phyloP scores from a whole-genome alignment of 1,140 invertebrate genomes.

The Forficula auricularia region DNA sequence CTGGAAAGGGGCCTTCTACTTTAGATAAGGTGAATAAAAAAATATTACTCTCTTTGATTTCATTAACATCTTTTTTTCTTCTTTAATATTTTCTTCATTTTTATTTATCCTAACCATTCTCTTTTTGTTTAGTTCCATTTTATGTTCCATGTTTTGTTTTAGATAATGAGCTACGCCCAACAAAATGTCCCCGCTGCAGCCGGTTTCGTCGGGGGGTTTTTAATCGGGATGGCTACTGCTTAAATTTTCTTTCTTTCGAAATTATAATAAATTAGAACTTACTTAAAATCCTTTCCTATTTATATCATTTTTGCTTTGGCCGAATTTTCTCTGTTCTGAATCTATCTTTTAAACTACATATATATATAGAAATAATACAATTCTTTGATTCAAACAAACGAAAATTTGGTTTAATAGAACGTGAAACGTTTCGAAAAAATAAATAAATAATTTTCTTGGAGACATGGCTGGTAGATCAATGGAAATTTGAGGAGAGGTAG shows the following conservation, averaged over 20 bases:
- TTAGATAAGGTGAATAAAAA: constrained; percentile 78
- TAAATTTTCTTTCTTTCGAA: constrained; percentile 17
- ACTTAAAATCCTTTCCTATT: constrained; percentile 16
- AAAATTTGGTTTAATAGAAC: too few species aligned
- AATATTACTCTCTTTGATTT: constrained; percentile 19
- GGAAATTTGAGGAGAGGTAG: too few species aligned
- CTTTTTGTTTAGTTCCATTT: constrained; percentile 7
- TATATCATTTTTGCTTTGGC: constrained; percentile 18
- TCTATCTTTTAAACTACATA: constrained; percentile 1
- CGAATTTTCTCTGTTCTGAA: constrained; percentile 11
- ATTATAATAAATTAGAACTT: constrained; percentile 4
- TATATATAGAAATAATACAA: too few species aligned
- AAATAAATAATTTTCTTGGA: too few species aligned
- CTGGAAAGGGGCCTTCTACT: constrained; percentile 46
- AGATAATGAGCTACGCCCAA: constrained; percentile 53
- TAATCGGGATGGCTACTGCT: constrained; percentile 57
- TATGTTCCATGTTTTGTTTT: constrained; percentile 31
- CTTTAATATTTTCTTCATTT: neutral
- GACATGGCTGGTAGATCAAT: too few species aligned
- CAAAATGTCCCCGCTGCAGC: constrained; percentile 58
- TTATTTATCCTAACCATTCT: constrained; percentile 4
- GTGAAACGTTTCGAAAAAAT: too few species aligned
- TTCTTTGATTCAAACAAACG: too few species aligned
- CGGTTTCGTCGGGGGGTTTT: constrained; percentile 71
- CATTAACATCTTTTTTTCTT: constrained; percentile 5